Percentiles rank a stretch among this genome's conserved stretches.
These are phyloP conservation scores for Natrix natrix DNA, from an alignment of 2,797 vertebrate species.

Conservation along the genomic window DNA sequence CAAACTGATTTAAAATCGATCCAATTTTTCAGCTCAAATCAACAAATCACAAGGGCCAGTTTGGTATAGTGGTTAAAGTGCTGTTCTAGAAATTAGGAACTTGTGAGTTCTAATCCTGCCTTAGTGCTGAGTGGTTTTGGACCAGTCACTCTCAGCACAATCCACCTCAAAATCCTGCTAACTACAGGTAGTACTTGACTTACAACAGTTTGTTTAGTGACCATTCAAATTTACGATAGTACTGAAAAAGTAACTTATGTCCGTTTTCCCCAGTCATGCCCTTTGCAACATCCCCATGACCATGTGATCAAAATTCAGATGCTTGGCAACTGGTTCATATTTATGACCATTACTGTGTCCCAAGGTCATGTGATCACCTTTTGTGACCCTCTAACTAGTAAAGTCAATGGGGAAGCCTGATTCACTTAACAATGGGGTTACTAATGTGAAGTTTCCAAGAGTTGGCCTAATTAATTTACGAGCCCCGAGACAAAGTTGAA, in stretches of 20 bases:
- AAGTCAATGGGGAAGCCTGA: not conserved
- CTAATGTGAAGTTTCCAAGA: no score
- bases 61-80: not conserved
- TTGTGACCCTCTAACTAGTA: not conserved
- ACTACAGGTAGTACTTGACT: not conserved
- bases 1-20: not conserved
- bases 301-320: not conserved
- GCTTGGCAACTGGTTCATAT: not conserved
- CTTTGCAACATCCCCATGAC: not conserved
- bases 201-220: not conserved
- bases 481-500: no score
- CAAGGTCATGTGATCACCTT: not conserved
- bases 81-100: not conserved
- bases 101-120: not conserved
- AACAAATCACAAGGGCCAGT: not conserved
- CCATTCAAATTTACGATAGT: not conserved
- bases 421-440: not conserved
- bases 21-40: not conserved
- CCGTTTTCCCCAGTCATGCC: not conserved
- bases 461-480: no score
- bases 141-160: not conserved
- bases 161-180: not conserved
- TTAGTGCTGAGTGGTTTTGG: not conserved
- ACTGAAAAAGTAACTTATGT: not conserved
- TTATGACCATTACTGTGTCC: not conserved